These are phyloP conservation scores for Seriola rivoliana DNA, from an alignment of 2,113 vertebrate species.

Conservation along the genomic window DNA sequence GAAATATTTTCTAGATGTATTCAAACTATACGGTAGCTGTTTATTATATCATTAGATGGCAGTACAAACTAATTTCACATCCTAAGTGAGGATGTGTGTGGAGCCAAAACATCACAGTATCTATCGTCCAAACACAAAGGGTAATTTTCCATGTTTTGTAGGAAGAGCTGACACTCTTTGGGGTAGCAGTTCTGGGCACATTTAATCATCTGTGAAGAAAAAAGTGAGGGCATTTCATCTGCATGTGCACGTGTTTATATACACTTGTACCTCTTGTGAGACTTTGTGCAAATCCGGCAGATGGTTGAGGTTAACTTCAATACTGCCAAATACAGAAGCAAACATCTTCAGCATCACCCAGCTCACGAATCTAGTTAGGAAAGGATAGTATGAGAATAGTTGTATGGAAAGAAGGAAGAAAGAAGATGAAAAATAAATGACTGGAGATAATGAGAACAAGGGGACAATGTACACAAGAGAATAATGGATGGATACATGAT, in stretches of 20 bases:
- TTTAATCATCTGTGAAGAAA: constrained; percentile 13
- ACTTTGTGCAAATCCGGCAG: constrained; percentile 73
- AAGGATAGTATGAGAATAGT: constrained; percentile 22
- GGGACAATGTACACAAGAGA: constrained; percentile 22
- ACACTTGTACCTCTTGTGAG: constrained; percentile 75
- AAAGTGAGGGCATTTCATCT: neutral
- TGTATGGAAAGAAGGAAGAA: constrained; percentile 13
- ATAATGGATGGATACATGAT: constrained; percentile 14
- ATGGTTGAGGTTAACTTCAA: constrained; percentile 84
- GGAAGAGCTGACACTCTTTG: neutral
- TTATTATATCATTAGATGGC: constrained; percentile 32
- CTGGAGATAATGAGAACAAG: constrained; percentile 15
- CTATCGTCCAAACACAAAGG: neutral
- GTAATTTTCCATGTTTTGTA: constrained; percentile 5
- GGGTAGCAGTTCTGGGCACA: neutral
- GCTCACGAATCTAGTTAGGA: constrained; percentile 71
- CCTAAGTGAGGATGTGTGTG: neutral
- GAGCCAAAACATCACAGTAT: constrained; percentile 22
- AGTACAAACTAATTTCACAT: constrained; percentile 16
- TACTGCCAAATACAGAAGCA: constrained; percentile 71
- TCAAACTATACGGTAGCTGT: constrained; percentile 2
- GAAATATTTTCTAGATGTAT: constrained; percentile 2
- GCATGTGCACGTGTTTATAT: constrained; percentile 9
- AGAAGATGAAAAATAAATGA: constrained; percentile 24
- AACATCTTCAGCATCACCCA: constrained; percentile 83